Conservation (phyloP, 2,113 vertebrate genomes). For the Catharus minimus region DNA sequence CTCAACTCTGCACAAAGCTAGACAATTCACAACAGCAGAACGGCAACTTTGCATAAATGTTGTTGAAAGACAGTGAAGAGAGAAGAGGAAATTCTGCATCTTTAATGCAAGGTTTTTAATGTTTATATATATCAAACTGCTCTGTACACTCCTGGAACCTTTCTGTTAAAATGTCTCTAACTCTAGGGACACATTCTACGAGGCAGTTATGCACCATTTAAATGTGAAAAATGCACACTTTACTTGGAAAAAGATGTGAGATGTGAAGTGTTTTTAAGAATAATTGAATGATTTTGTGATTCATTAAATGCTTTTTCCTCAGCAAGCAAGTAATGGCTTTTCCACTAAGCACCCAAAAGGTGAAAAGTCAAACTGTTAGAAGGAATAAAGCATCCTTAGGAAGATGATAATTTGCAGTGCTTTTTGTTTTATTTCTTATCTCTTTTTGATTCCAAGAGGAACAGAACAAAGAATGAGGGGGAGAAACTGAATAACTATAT, state of each 20-base stretch:
- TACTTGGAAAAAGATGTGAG: conserved; percentile 56
- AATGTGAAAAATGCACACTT: conserved; percentile 62
- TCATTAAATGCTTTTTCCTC: conserved; percentile 61
- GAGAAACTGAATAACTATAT: neutral
- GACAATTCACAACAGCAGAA: neutral
- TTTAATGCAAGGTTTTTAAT: conserved; percentile 21
- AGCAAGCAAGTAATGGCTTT: conserved; percentile 43
- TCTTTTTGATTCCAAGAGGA: conserved; percentile 11
- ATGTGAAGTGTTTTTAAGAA: conserved; percentile 61
- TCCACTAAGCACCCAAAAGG: conserved; percentile 26
- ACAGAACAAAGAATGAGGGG: neutral
- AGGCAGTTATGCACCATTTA: conserved; percentile 56
- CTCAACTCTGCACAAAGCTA: neutral
- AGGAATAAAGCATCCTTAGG: neutral
- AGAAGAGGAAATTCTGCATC: conserved; percentile 44
- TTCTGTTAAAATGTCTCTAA: conserved; percentile 41
- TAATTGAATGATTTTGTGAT: conserved; percentile 63
- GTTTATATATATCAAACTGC: conserved; percentile 29
- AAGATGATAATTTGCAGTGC: neutral
- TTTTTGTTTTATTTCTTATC: conserved; percentile 33
- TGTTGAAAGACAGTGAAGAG: conserved; percentile 52
- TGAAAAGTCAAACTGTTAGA: conserved; percentile 45
- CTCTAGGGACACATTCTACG: conserved; percentile 21
- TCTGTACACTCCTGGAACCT: neutral
- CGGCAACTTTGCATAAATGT: conserved; percentile 15